Conservation (phyloP, 2,113 vertebrate genomes). For the Thryonomys swinderianus region DNA sequence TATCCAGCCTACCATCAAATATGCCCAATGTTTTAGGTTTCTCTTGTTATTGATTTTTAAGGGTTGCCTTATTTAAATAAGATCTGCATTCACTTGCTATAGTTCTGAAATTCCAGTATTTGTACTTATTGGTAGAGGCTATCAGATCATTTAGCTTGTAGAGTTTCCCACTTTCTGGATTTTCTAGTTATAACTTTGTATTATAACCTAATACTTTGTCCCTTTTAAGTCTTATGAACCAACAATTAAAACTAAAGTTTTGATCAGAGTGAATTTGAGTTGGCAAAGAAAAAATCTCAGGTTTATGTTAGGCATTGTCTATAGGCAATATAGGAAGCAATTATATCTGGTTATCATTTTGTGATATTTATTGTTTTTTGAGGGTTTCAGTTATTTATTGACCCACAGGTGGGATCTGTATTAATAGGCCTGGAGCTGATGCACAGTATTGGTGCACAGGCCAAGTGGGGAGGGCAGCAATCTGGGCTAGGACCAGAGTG, state of each 20-base stretch:
- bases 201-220: not conserved
- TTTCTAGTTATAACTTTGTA: not conserved
- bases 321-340: not conserved
- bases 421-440: slow-evolving; percentile 60
- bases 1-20: not conserved
- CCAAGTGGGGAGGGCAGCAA: not conserved
- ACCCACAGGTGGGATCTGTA: slow-evolving; percentile 74
- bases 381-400: slow-evolving; percentile 78
- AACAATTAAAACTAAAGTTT: not conserved
- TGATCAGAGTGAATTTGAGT: not conserved
- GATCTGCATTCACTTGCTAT: not conserved
- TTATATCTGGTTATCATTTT: not conserved
- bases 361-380: not conserved
- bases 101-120: not conserved
- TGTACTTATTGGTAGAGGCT: not conserved
- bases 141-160: not conserved
- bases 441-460: not conserved
- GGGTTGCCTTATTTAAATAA: not conserved
- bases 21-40: not conserved
- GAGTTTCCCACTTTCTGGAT: not conserved
- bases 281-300: not conserved
- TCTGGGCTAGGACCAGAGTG: not conserved
- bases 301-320: not conserved
- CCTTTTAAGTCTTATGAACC: not conserved
- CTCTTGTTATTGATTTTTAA: not conserved